These are phyloP conservation scores for Caenorhabditis afra DNA, from an alignment of 2,888 invertebrate genomes.

Conservation along the genomic window DNA sequence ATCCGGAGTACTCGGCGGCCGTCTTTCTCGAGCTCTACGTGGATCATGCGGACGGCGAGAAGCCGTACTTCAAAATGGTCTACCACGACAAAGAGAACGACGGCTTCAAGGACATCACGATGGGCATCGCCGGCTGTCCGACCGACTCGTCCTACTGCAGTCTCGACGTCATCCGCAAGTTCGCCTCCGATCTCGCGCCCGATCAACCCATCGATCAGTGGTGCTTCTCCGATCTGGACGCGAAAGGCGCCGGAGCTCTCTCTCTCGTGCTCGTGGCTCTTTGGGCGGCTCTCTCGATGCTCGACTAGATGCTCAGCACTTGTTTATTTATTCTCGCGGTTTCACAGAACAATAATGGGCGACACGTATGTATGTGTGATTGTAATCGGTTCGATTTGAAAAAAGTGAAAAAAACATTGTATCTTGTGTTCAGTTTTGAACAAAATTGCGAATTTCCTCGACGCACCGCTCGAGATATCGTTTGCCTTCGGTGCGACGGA, in stretches of 20 bases:
- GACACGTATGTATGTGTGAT: no score
- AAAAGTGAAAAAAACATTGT: no score
- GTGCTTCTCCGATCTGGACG: conserved; percentile 36
- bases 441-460: conserved; percentile 12
- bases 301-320: conserved; percentile 11
- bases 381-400: no score
- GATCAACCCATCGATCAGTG: conserved; percentile 46
- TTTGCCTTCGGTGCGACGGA: conserved; percentile 13
- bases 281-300: conserved; percentile 13
- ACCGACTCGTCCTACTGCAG: conserved; percentile 45
- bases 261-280: no score
- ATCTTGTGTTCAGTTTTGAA: no score
- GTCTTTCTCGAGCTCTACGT: conserved; percentile 65
- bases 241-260: not conserved
- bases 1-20: conserved; percentile 68
- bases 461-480: conserved; percentile 22
- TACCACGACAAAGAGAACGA: conserved; percentile 59
- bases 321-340: conserved; percentile 3
- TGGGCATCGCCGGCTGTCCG: conserved; percentile 56
- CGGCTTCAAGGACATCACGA: conserved; percentile 51
- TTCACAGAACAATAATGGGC: no score
- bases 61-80: conserved; percentile 64
- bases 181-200: conserved; percentile 41
- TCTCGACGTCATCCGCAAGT: conserved; percentile 40
- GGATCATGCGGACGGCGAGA: conserved; percentile 37